phyloP scores from a whole-genome alignment of 2,797 vertebrate species.

The Antrozous pallidus region DNA sequence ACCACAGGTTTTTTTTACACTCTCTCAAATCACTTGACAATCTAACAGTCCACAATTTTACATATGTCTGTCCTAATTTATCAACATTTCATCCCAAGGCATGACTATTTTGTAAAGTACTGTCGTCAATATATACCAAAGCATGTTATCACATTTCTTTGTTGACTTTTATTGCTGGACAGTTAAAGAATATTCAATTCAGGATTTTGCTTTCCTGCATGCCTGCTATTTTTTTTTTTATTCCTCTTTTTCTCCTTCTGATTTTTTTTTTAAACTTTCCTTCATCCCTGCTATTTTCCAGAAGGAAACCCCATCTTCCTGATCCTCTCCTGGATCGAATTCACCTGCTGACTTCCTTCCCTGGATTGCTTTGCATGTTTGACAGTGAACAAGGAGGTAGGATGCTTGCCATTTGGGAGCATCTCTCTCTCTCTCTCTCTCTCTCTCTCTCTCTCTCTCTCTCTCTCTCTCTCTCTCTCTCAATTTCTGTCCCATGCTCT shows the following conservation, averaged over 20 bases:
- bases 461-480: background rate
- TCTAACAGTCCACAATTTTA: background rate
- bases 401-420: background rate
- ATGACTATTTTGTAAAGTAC: background rate
- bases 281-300: background rate
- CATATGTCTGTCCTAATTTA: background rate
- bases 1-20: background rate
- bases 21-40: background rate
- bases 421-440: background rate
- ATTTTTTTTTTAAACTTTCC: background rate
- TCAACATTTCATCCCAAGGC: background rate
- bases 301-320: background rate
- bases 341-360: background rate
- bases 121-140: background rate
- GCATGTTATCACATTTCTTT: background rate
- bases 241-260: background rate
- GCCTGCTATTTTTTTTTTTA: background rate
- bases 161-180: background rate
- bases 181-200: background rate
- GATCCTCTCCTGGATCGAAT: background rate
- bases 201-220: background rate
- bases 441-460: background rate
- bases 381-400: background rate
- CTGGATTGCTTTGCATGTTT: background rate
- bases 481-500: background rate